These are phyloP conservation scores for Callitettix versicolor DNA, from an alignment of 1,140 invertebrate species.

Conservation along the genomic window DNA sequence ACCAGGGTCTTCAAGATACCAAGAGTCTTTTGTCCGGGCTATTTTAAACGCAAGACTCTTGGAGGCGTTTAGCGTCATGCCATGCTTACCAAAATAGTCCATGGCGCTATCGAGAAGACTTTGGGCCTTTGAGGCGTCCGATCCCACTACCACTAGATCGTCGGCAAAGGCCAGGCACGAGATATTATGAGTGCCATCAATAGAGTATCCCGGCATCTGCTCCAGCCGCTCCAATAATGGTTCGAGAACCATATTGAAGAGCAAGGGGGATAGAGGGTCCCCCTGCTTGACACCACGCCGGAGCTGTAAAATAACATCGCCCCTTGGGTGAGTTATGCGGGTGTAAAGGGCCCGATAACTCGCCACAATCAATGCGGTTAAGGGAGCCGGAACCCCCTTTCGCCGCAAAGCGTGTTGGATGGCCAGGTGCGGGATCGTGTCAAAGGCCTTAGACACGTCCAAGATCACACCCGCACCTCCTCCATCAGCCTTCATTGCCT, in stretches of 20 bases:
- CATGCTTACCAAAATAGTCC: background rate
- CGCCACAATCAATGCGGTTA: background rate
- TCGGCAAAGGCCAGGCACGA: constrained; percentile 16
- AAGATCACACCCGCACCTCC: no score
- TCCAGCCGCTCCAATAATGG: constrained; percentile 16
- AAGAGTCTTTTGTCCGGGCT: background rate
- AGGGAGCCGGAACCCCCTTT: background rate
- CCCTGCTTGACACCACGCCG: constrained; percentile 30
- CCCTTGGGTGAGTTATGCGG: background rate
- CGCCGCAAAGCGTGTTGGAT: constrained; percentile 16
- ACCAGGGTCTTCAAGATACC: constrained; percentile 12
- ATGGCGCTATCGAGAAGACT: background rate
- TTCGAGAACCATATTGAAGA: constrained; percentile 31
- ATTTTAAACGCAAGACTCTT: constrained; percentile 16
- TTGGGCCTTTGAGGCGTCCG: constrained; percentile 1
- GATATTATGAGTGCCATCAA: background rate
- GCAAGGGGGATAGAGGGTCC: constrained; percentile 26
- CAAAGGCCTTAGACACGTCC: constrained; percentile 33
- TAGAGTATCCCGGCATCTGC: background rate
- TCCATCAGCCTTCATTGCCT: no score
- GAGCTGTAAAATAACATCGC: background rate
- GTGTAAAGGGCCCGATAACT: background rate
- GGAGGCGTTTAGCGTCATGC: background rate
- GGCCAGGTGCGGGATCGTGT: constrained; percentile 27
- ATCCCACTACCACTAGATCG: constrained; percentile 10